Conservation (phyloP, 1,140 invertebrate species). For the Solenopsis fugax region DNA sequence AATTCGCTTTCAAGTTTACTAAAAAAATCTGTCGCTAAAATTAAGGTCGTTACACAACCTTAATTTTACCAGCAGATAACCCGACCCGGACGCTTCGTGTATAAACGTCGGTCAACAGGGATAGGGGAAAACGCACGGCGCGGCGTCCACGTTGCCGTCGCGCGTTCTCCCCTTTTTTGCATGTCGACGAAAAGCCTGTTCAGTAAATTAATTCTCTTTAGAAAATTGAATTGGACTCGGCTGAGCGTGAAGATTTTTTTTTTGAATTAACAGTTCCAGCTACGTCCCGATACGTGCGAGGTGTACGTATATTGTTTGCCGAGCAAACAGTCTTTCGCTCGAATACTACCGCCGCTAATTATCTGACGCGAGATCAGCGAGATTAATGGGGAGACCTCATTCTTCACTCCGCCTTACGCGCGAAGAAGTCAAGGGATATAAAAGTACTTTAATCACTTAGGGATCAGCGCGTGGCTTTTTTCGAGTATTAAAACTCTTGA, state of each 20-base stretch:
- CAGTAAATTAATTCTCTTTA: constrained; percentile 42
- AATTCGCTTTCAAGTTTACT: not conserved
- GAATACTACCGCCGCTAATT: constrained; percentile 15
- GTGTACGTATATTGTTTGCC: constrained; percentile 21
- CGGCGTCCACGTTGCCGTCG: not conserved
- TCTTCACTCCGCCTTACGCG: not conserved
- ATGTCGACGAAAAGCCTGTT: not conserved
- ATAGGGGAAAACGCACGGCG: not conserved
- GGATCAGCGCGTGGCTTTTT: not conserved
- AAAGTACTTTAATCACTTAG: not conserved
- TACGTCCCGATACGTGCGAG: not conserved
- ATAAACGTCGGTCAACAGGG: constrained; percentile 12
- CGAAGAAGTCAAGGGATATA: not conserved
- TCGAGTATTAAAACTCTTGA: not conserved
- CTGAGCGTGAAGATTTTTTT: constrained; percentile 30
- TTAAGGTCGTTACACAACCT: not conserved
- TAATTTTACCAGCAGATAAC: no score
- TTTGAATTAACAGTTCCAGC: constrained; percentile 19
- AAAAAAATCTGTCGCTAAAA: constrained; percentile 22
- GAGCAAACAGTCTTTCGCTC: not conserved
- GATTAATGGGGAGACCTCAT: constrained; percentile 9
- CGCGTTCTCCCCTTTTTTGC: not conserved
- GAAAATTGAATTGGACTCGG: constrained; percentile 34
- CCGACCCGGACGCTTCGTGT: not conserved
- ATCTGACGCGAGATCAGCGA: constrained; percentile 6